Conservation (phyloP, 30 jellyfish, hydroid and myxozoan species). For the Turritopsis rubra region DNA sequence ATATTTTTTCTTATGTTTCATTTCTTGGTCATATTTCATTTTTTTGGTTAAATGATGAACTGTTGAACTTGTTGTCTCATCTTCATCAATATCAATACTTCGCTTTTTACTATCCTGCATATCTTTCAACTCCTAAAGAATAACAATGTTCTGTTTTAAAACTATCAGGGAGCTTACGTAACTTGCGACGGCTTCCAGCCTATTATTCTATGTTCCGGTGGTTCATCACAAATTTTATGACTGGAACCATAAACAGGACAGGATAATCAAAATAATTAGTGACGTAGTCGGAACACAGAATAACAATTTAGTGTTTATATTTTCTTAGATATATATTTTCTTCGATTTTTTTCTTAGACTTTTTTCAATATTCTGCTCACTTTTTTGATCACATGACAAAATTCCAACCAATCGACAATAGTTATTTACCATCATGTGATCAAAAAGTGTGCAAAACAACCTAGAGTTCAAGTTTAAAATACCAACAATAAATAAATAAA, state of each 20-base stretch:
- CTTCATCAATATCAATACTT: constrained; percentile 16
- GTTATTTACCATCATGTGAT: too few relatives aligned
- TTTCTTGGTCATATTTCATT: constrained; percentile 31
- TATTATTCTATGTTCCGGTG: not conserved
- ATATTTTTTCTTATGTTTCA: constrained; percentile 10
- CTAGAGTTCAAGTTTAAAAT: too few relatives aligned
- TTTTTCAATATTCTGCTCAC: too few relatives aligned
- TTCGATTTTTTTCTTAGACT: too few relatives aligned
- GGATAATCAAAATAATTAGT: not conserved
- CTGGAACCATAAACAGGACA: not conserved
- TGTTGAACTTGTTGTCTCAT: constrained; percentile 27
- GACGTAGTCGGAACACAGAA: too few relatives aligned
- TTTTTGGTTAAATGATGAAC: constrained; percentile 7
- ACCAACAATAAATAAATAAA: too few relatives aligned
- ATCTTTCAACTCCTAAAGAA: constrained; percentile 30
- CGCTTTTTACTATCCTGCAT: constrained; percentile 28
- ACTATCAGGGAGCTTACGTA: too few relatives aligned
- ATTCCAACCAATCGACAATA: too few relatives aligned
- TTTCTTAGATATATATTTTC: too few relatives aligned
- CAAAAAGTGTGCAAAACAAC: too few relatives aligned
- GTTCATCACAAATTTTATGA: not conserved
- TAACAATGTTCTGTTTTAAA: not conserved
- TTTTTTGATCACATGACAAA: too few relatives aligned
- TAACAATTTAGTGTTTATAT: not conserved
- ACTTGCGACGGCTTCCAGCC: not conserved